Percentiles rank a stretch among this genome's conserved stretches.
These are phyloP conservation scores for Caenorhabditis drosophilae DNA, from an alignment of 2,888 invertebrate species.

Conservation along the genomic window DNA sequence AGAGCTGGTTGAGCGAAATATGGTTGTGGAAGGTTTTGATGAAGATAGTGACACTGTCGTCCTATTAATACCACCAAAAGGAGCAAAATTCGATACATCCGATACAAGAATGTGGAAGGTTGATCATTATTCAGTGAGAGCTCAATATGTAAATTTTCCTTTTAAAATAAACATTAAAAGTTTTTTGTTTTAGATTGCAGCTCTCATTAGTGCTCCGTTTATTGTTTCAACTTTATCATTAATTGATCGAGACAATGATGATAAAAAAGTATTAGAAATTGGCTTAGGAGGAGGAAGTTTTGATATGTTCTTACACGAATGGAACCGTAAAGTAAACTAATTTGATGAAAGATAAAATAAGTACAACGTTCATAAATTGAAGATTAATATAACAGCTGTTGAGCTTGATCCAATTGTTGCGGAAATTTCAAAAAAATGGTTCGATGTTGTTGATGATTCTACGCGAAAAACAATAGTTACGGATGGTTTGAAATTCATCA, in stretches of 20 bases:
- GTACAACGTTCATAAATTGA: constrained; percentile 1
- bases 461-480: constrained; percentile 43
- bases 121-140: constrained; percentile 29
- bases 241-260: constrained; percentile 25
- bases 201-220: constrained; percentile 38
- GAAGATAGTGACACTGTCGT: constrained; percentile 53
- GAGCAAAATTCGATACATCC: constrained; percentile 35
- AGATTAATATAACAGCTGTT: constrained; percentile 61
- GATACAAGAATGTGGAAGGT: constrained; percentile 48
- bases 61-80: constrained; percentile 40
- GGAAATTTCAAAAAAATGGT: constrained; percentile 59
- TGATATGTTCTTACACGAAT: constrained; percentile 59
- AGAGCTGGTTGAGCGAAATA: constrained; percentile 43
- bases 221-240: constrained; percentile 35
- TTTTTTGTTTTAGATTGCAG: constrained; percentile 35
- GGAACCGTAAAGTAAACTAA: constrained; percentile 47
- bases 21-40: constrained; percentile 49
- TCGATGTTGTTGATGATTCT: constrained; percentile 49
- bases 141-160: constrained; percentile 45
- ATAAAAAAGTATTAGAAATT: constrained; percentile 40
- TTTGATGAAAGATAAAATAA: not conserved
- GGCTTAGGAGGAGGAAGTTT: constrained; percentile 62
- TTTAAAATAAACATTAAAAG: not conserved
- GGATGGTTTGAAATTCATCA: constrained; percentile 56
- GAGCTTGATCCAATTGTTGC: constrained; percentile 57